These are phyloP conservation scores for Junonia oenone DNA, from an alignment of 2,888 invertebrate genomes.

Conservation along the genomic window DNA sequence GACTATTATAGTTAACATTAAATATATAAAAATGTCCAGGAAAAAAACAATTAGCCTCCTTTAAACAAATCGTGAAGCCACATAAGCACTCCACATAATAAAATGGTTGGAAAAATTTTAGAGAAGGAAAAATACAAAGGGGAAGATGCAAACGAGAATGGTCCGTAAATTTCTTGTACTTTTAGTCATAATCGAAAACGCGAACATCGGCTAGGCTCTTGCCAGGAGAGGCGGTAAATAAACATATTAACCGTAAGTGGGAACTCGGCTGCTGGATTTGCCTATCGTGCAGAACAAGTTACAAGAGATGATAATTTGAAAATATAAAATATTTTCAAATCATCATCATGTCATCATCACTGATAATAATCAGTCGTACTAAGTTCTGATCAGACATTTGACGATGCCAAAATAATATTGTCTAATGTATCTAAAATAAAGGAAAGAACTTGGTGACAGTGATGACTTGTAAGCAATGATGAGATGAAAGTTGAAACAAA, in stretches of 20 bases:
- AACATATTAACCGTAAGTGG: slow-evolving; percentile 69
- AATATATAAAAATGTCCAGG: no score
- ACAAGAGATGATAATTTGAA: slow-evolving; percentile 20
- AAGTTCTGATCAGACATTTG: no score
- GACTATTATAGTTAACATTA: no score
- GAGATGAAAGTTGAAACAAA: neutral
- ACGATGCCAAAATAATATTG: no score
- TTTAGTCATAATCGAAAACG: slow-evolving; percentile 15
- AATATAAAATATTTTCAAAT: no score
- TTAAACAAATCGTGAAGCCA: no score
- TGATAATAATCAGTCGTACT: no score
- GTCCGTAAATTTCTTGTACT: neutral
- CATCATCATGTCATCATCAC: neutral
- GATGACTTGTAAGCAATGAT: no score
- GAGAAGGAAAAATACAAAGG: neutral
- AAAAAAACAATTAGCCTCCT: no score
- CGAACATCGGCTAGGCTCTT: slow-evolving; percentile 8
- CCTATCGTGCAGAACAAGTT: slow-evolving; percentile 26
- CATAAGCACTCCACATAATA: no score
- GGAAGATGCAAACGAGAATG: neutral
- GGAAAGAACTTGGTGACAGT: no score
- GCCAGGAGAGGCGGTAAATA: slow-evolving; percentile 47
- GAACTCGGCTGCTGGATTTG: slow-evolving; percentile 47
- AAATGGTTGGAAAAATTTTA: neutral
- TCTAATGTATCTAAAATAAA: no score